Evolutionary conservation across 2,113 vertebrate species (phyloP), one percentile per base, ranked within the genome.

Genomic region (Lepus europaeus): DNA sequence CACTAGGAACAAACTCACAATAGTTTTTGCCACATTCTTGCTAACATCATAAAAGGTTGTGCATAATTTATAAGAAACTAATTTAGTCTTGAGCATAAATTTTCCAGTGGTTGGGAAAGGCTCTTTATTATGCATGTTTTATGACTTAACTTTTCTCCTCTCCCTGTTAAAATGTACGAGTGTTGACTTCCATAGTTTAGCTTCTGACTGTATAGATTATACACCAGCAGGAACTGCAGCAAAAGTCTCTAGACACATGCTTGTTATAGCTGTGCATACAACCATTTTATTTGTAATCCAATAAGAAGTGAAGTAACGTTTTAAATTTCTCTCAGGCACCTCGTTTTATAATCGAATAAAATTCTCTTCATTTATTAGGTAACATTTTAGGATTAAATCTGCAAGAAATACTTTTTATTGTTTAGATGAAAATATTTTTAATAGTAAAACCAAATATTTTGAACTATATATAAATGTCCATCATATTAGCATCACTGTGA

Each of bases 31-130:
- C 78, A 92, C 73, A 64, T 95, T 97, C 98, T 96, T 97, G 95
- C 90, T 97, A 97, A 94, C 77, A 98, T 98, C 89, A 96, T 96
- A 97, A 97, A 85, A 98, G 64, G 29, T 49, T 61, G 78, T 98
- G 92, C 87, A 97, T 98, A 98, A 98, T 98, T 98, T 98, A 98
- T 97, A 96, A 97, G 96, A 97, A 97, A 92, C 82, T 96, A 98
- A 98, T 98, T 98, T 98, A 98, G 91, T 91, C 81, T 87, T 96
- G 96, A 98, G 98, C 97, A 97, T 97, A 98, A 97, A 97, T 98
- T 97, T 97, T 95, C 95, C 93, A 53, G 39, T 63, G n/a, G 87
- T 93, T 49, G 73, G 61, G 81, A 84, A 93, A 97, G 87, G 59
- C 25, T 95, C 87, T 95, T 93, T 96, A 95, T 97, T 98, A 97